A percentile compares a stretch with the other conserved stretches of the same genome.
These are phyloP conservation scores for Hydroisotoma schaefferi DNA, from an alignment of 2,888 invertebrate genomes.

Conservation along the genomic window DNA sequence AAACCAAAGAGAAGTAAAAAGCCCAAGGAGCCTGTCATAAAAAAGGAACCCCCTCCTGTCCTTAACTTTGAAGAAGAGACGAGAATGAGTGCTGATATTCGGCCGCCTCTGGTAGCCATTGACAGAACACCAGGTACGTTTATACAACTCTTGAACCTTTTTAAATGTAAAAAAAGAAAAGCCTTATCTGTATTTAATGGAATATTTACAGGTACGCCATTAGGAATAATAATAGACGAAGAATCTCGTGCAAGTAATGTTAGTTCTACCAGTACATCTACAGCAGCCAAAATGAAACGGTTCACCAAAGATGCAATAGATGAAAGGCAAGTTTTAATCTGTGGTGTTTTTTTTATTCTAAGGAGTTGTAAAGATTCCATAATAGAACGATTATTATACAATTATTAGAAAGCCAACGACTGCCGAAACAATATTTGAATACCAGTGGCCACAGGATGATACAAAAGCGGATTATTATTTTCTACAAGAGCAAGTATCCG, in stretches of 20 bases:
- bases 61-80: slow-evolving; percentile 58
- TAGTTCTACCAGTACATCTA: slow-evolving; percentile 60
- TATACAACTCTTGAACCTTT: not conserved
- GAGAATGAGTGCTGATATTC: slow-evolving; percentile 56
- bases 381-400: not conserved
- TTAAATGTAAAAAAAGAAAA: not conserved
- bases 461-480: slow-evolving; percentile 72
- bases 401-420: slow-evolving; percentile 58
- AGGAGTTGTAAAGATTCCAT: not conserved
- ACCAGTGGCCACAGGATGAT: slow-evolving; percentile 78
- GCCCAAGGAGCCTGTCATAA: slow-evolving; percentile 15
- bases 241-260: slow-evolving; percentile 80
- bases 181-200: not conserved
- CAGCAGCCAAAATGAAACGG: slow-evolving; percentile 56
- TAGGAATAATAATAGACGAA: slow-evolving; percentile 53
- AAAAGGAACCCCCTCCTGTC: slow-evolving; percentile 47
- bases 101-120: not conserved
- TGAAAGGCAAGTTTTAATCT: slow-evolving; percentile 52
- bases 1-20: slow-evolving; percentile 26
- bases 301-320: slow-evolving; percentile 57
- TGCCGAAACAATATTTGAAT: slow-evolving; percentile 86
- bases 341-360: not conserved
- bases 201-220: slow-evolving; percentile 1
- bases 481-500: slow-evolving; percentile 94
- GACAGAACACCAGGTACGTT: not conserved